phyloP scores from a whole-genome alignment of 1,140 invertebrate genomes.

The Hyles euphorbiae region DNA sequence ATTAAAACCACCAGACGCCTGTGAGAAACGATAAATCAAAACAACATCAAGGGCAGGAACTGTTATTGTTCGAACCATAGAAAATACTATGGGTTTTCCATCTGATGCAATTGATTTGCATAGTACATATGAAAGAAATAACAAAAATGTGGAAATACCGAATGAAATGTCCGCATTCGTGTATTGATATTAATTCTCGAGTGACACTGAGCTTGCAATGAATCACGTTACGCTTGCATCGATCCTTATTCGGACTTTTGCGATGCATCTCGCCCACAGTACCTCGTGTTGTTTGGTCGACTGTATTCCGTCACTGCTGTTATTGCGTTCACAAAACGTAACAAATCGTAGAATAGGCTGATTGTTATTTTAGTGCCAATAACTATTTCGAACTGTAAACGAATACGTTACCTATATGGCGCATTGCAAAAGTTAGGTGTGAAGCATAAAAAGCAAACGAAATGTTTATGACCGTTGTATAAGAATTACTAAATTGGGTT shows the following conservation, averaged over 20 bases:
- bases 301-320: too few species aligned
- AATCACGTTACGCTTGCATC: constrained; percentile 1
- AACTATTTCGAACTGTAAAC: too few species aligned
- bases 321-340: too few species aligned
- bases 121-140: constrained; percentile 10
- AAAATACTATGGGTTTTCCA: constrained; percentile 40
- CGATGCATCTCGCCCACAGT: constrained; percentile 7
- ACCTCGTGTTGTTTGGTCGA: neutral
- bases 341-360: too few species aligned
- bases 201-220: neutral
- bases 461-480: too few species aligned
- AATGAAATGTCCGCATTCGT: constrained; percentile 1
- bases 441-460: too few species aligned
- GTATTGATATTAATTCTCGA: neutral
- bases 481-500: too few species aligned
- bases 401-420: too few species aligned
- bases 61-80: constrained; percentile 33
- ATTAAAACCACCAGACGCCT: constrained; percentile 28
- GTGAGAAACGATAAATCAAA: constrained; percentile 54
- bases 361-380: too few species aligned
- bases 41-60: constrained; percentile 34
- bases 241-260: neutral
- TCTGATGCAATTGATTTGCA: constrained; percentile 33
- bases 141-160: constrained; percentile 6
- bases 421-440: too few species aligned